phyloP scores from a whole-genome alignment of 2,888 invertebrate species.

The Acronicta alni region DNA sequence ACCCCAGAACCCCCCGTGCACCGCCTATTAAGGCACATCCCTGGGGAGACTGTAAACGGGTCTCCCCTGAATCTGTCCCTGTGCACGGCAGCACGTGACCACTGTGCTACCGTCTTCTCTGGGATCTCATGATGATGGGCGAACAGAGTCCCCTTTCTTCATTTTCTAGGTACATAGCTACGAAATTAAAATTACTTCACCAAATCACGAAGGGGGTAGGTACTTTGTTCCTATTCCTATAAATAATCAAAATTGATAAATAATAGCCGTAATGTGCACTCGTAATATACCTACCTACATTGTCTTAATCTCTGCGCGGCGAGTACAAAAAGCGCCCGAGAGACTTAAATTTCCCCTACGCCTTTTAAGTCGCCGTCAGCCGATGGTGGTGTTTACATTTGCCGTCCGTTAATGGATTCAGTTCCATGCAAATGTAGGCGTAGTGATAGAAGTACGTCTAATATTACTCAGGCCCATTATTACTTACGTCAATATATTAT shows the following conservation, averaged over 20 bases:
- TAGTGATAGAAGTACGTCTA: conserved; percentile 63
- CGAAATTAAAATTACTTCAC: too few relatives aligned
- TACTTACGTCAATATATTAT: conserved; percentile 29
- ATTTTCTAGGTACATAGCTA: too few relatives aligned
- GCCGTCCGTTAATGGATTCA: conserved; percentile 74
- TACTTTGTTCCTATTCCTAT: too few relatives aligned
- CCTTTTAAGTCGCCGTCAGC: conserved; percentile 78
- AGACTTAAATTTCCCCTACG: conserved; percentile 67
- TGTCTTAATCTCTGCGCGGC: conserved; percentile 67
- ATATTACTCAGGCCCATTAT: conserved; percentile 56
- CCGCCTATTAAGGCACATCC: too few relatives aligned
- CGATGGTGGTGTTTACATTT: conserved; percentile 74
- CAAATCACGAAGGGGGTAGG: too few relatives aligned
- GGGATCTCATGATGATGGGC: too few relatives aligned
- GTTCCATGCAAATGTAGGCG: conserved; percentile 68
- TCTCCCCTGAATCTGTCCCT: too few relatives aligned
- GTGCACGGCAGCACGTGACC: too few relatives aligned
- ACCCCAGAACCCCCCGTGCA: too few relatives aligned
- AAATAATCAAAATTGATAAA: neutral
- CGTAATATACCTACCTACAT: conserved; percentile 50
- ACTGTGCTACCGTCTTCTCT: too few relatives aligned
- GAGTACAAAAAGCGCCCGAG: conserved; percentile 62
- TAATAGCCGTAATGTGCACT: conserved; percentile 21
- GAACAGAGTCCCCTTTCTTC: too few relatives aligned
- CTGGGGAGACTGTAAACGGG: too few relatives aligned